phyloP scores from a whole-genome alignment of 2,113 vertebrate genomes.

The Anarrhichthys ocellatus region DNA sequence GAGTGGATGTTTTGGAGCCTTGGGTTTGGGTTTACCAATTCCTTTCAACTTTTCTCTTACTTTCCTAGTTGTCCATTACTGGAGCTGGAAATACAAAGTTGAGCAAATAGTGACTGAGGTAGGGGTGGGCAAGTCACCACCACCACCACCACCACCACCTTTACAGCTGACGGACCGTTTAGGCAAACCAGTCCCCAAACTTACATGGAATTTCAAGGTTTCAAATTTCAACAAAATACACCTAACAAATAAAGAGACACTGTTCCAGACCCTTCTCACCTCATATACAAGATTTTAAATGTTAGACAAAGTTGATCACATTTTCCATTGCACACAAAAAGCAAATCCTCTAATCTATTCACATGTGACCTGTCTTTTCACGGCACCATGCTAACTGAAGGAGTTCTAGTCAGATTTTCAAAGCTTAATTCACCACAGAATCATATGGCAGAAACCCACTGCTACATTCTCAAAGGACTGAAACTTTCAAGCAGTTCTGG shows the following conservation, averaged over 20 bases:
- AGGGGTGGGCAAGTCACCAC: not conserved
- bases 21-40: not conserved
- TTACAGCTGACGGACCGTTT: not conserved
- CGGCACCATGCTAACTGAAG: not conserved
- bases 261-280: not conserved
- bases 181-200: not conserved
- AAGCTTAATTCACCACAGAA: slow-evolving; percentile 3
- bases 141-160: not conserved
- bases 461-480: slow-evolving; percentile 3
- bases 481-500: slow-evolving; percentile 2
- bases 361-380: not conserved
- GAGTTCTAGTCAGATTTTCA: not conserved
- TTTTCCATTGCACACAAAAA: not conserved
- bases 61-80: not conserved
- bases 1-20: slow-evolving; percentile 13
- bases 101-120: not conserved
- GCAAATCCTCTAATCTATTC: not conserved
- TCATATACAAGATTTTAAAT: not conserved
- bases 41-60: slow-evolving; percentile 19
- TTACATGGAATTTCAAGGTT: not conserved
- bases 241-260: not conserved
- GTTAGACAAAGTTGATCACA: not conserved
- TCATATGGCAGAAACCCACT: slow-evolving; percentile 16
- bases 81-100: slow-evolving; percentile 1
- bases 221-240: not conserved